phyloP scores from a whole-genome alignment of 2,797 vertebrate species.

The Anisognathus igniventris region DNA sequence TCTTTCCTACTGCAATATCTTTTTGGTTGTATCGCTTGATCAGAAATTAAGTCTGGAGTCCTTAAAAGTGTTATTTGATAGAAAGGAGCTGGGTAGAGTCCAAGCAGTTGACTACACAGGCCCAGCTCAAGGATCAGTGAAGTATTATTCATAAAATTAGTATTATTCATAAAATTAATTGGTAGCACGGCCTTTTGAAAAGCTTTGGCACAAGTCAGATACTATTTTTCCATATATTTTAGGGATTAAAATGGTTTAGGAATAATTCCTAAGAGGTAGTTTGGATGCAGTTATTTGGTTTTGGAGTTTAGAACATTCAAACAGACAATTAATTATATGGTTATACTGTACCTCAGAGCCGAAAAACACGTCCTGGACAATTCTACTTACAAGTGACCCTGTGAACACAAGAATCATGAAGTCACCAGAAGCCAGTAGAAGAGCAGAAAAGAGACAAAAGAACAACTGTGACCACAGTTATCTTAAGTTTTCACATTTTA shows the following conservation, averaged over 20 bases:
- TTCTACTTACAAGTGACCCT: background rate
- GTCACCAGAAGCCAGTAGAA: background rate
- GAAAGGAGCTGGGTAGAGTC: background rate
- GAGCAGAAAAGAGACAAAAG: background rate
- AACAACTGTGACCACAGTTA: background rate
- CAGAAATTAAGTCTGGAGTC: background rate
- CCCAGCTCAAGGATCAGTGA: background rate
- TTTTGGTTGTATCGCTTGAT: background rate
- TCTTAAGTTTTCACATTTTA: background rate
- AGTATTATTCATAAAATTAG: background rate
- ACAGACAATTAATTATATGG: background rate
- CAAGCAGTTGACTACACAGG: background rate
- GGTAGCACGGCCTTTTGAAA: background rate
- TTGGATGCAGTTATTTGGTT: background rate
- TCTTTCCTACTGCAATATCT: background rate
- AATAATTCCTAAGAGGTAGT: background rate
- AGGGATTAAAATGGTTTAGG: background rate
- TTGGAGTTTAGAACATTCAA: background rate
- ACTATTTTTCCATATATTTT: background rate
- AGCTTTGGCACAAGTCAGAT: background rate
- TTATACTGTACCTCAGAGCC: background rate
- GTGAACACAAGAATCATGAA: background rate
- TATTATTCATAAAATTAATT: background rate
- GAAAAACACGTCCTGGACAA: background rate
- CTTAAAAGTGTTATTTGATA: background rate